Conservation (phyloP, 2,888 invertebrate genomes). For the Epirrita christyi region DNA sequence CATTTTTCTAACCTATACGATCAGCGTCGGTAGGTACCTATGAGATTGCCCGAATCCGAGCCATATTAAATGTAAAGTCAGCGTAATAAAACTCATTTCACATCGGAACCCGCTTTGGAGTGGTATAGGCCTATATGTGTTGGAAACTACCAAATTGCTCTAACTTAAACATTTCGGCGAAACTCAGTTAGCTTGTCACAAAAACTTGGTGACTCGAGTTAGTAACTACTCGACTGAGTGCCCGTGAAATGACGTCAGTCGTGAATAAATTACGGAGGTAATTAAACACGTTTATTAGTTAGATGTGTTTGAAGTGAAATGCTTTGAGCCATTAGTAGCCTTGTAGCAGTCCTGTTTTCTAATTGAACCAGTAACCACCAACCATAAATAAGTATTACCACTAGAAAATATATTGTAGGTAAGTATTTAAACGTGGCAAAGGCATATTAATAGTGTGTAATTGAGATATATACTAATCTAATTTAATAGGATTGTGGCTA, state of each 20-base stretch:
- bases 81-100: slow-evolving; percentile 4
- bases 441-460: too few species aligned
- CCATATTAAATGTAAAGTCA: not conserved
- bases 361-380: too few species aligned
- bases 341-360: too few species aligned
- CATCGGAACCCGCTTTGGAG: not conserved
- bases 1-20: too few species aligned
- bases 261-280: slow-evolving; percentile 29
- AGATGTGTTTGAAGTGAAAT: slow-evolving; percentile 11
- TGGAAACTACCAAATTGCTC: slow-evolving; percentile 59
- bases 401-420: too few species aligned
- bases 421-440: too few species aligned
- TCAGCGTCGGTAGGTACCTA: not conserved
- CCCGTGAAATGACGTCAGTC: slow-evolving; percentile 27
- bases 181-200: slow-evolving; percentile 70
- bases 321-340: too few species aligned
- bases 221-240: slow-evolving; percentile 28
- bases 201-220: slow-evolving; percentile 61
- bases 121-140: slow-evolving; percentile 32
- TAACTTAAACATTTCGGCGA: slow-evolving; percentile 60
- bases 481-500: too few species aligned
- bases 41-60: not conserved
- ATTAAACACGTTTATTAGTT: slow-evolving; percentile 23
- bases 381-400: too few species aligned
- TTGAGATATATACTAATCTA: too few species aligned